phyloP scores from a whole-genome alignment of 2,888 invertebrate genomes.

The Boloria selene region DNA sequence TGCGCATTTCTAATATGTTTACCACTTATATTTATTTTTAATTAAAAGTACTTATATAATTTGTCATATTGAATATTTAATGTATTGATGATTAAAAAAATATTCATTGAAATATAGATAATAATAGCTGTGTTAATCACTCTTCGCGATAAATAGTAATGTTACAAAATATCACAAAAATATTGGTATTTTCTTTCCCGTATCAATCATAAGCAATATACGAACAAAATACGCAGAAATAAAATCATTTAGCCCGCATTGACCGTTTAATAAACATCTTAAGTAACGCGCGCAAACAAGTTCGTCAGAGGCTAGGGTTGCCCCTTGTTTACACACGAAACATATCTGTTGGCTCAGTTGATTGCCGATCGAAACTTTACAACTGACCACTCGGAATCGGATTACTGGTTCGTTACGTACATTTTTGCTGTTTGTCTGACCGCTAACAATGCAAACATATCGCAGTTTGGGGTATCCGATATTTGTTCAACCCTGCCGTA shows the following conservation, averaged over 20 bases:
- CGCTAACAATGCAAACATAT: conserved; percentile 69
- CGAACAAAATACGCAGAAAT: conserved; percentile 11
- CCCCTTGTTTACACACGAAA: conserved; percentile 69
- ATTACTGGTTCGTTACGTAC: conserved; percentile 73
- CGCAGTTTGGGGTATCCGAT: conserved; percentile 47
- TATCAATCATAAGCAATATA: not conserved
- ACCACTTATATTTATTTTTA: too few species aligned
- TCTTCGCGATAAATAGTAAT: too few species aligned
- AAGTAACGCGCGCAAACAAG: conserved; percentile 46
- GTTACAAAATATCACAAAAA: too few species aligned
- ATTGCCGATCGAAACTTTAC: conserved; percentile 76
- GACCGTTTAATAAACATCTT: conserved; percentile 34
- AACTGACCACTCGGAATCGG: conserved; percentile 75
- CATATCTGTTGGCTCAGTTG: conserved; percentile 74
- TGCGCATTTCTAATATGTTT: too few species aligned
- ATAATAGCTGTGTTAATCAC: too few species aligned
- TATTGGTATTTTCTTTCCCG: too few species aligned
- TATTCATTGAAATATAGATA: too few species aligned
- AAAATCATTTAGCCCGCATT: conserved; percentile 27
- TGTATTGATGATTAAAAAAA: too few species aligned
- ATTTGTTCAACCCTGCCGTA: conserved; percentile 55
- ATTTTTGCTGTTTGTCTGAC: conserved; percentile 72
- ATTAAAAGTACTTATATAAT: too few species aligned
- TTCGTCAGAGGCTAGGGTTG: conserved; percentile 48
- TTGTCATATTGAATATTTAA: too few species aligned